Evolutionary conservation across 2,113 vertebrate genomes (phyloP).

Genomic region (Syngnathus typhle): DNA sequence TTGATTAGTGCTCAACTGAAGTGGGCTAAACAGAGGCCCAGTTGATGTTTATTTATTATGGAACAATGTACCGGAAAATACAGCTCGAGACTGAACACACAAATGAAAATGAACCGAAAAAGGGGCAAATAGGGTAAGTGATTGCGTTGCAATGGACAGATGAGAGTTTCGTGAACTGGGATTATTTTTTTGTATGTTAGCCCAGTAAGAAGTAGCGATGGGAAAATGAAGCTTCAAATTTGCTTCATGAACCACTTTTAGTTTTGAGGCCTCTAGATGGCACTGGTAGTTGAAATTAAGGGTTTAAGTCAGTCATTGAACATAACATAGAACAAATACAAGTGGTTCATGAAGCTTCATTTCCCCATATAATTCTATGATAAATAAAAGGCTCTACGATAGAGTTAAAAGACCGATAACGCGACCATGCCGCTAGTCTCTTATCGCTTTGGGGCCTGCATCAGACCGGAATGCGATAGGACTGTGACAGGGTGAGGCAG

Average conservation of each 20-base stretch:
- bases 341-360: too few species aligned
- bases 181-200: too few species aligned
- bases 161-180: too few species aligned
- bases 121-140: too few species aligned
- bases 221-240: too few species aligned
- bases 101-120: neutral
- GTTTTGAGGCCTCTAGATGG: too few species aligned
- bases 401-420: neutral
- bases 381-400: neutral
- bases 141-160: too few species aligned
- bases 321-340: too few species aligned
- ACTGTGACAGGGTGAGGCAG: constrained; percentile 42
- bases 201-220: too few species aligned
- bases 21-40: constrained; percentile 17
- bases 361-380: neutral
- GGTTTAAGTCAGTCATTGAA: too few species aligned
- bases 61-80: neutral
- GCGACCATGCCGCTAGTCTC: neutral
- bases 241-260: too few species aligned
- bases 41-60: constrained; percentile 13
- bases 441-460: constrained; percentile 25
- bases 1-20: constrained; percentile 44
- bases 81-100: neutral
- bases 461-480: constrained; percentile 49
- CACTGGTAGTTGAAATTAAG: too few species aligned